Base-by-base conservation (phyloP, 2,888 invertebrate genomes). In the Drosophila colorata region DNA sequence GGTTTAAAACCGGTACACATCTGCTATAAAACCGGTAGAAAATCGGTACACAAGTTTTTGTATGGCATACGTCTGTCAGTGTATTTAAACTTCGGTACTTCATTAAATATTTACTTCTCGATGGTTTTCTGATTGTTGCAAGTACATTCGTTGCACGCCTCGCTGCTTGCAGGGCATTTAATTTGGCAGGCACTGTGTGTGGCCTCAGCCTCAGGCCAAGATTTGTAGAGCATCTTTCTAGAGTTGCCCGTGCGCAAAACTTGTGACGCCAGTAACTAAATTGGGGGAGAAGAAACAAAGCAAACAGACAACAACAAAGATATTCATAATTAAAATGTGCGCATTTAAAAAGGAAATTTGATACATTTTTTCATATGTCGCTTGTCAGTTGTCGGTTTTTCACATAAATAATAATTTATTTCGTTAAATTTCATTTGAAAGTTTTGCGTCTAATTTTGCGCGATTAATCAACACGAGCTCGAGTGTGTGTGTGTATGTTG, bases 401-500 rank as follows among this genome's bases (percentile, higher is more conserved):
- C 71, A 49, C 84, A 87, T 85, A 79, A 76, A 85, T 87, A 85
- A 79, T 69, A 65, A 87, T 87, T 85, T 76, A 85, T 85, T 72
- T 59, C 48, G 63, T 77, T 66, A 49, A 59, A 69, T 72, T 75
- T 65, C 33, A 33, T 33, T 33, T 33, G 11, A 58, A 69, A 83
- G 68, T 85, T 85, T 88, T 67, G 60, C 81, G 66, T 85, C 88
- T 88, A 85, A 85, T 84, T 85, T 87, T 77, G 87, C 79, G 74
- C 76, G 64, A 88, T 85, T 88, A 87, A 88, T 85, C 85, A 85
- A 60, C 52, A 38, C 55, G 51, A 66, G 69, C 2, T 5, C 16
- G 13, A 11, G 41, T 74, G 37, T 16, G 16, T 37, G 1, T 8
- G 14, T 7, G 37, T 37, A 8, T 14, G 37, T 14, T 14, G n/a